Conservation (phyloP, 2,888 invertebrate genomes). For the Drosophila lacicola region DNA sequence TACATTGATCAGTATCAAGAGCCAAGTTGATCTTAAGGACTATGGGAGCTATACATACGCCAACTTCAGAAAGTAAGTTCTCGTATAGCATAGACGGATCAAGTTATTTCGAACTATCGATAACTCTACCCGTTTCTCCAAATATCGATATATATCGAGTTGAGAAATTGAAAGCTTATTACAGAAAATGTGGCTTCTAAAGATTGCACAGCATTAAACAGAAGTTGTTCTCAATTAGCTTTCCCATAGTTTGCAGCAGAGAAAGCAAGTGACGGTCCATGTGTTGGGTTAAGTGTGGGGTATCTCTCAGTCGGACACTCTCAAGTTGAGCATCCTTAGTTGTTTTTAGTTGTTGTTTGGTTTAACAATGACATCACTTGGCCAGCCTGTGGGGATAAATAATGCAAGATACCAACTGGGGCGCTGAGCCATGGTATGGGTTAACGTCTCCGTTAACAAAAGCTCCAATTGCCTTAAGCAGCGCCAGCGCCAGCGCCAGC, state of each 20-base stretch:
- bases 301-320: slow-evolving; percentile 1
- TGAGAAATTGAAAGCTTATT: no score
- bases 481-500: slow-evolving; percentile 20
- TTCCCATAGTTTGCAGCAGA: background rate
- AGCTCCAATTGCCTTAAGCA: slow-evolving; percentile 52
- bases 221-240: no score
- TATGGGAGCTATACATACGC: no score
- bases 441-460: slow-evolving; percentile 54
- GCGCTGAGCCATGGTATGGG: background rate
- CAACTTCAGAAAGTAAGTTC: no score
- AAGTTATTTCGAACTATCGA: no score
- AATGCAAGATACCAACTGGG: slow-evolving; percentile 19
- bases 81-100: no score
- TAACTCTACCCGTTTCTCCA: no score
- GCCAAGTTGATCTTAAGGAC: no score
- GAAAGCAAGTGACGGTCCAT: background rate
- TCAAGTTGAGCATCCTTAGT: background rate
- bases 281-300: background rate
- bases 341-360: slow-evolving; percentile 29
- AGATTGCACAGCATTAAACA: no score
- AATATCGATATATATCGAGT: no score
- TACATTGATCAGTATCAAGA: no score
- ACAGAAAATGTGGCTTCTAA: no score
- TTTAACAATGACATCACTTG: slow-evolving; percentile 56
- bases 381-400: slow-evolving; percentile 29